Base-by-base conservation (phyloP, 2,888 invertebrate species). In the Ernsta delagoae region DNA sequence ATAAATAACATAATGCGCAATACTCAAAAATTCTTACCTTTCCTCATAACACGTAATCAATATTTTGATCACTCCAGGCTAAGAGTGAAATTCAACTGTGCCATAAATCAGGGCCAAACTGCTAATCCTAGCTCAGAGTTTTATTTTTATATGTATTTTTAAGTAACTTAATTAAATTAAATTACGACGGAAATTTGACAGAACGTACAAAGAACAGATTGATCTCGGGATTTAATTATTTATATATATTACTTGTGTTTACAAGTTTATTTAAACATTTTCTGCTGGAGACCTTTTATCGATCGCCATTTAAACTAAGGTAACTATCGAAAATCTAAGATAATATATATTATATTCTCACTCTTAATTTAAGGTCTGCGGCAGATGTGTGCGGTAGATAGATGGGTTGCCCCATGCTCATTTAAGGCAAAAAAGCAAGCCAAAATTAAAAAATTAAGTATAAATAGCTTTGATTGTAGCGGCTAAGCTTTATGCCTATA, bases 391-490 rank as follows among this genome's bases (percentile, higher is more conserved):
- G 24, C 3, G 24, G 24, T 24, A 1, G 24, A 24, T 24, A 24
- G 16, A 43, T 41, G 43, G 45, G n/a, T 45, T n/a, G n/a, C 41
- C 1, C 8, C 8, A 41, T 9, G 41, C 41, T 41, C 9, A 8
- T 41, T 41, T 41, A 39, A 39, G 7, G 7, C 7, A 41, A 43
- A 39, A 8, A 39, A 39, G 41, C 41, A 43, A 43, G 9, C 8
- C 41, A 43, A 43, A 43, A 45, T n/a, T n/a, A 45, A 45, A 61
- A 53, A 39, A 62, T 53, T 16, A 39, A 62, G 39, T 53, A 62
- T 62, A 53, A 62, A 62, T 62, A 50, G 53, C 53, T 62, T 50
- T 53, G 34, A 24, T 53, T 24, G 50, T 36, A 61, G 36, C 36
- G 24, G 24, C 24, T 24, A 24, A 24, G 24, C 24, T 24, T 24